Evolutionary conservation across 2,888 invertebrate genomes (phyloP).

Genomic region (Onchidella celtica): DNA sequence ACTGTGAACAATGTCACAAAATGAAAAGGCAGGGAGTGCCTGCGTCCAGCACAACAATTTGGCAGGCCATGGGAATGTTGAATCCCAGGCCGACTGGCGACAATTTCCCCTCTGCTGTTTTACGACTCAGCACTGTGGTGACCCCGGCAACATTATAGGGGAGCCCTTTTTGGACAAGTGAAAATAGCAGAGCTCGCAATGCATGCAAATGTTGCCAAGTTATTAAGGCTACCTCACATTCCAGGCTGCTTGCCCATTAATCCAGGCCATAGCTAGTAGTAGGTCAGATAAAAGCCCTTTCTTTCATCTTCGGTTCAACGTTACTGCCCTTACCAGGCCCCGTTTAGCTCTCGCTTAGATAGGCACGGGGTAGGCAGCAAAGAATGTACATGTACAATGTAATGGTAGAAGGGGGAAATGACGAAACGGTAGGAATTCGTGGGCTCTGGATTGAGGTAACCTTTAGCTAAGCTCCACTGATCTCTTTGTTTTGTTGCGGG

Average conservation of each 20-base stretch:
- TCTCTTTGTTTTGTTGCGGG: too few species aligned
- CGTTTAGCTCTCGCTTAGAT: too few species aligned
- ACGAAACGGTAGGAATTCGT: too few species aligned
- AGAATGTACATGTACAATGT: too few species aligned
- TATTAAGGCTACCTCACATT: slow-evolving; percentile 1
- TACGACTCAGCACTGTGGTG: not conserved
- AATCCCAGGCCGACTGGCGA: too few species aligned
- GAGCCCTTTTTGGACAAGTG: not conserved
- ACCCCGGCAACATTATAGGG: not conserved
- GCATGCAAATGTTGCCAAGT: slow-evolving; percentile 17
- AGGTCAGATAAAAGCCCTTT: not conserved
- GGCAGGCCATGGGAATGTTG: not conserved
- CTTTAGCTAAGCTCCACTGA: too few species aligned
- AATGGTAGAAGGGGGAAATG: too few species aligned
- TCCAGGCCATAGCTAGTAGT: not conserved
- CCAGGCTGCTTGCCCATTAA: not conserved
- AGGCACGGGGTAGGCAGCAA: too few species aligned
- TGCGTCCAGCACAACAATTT: not conserved
- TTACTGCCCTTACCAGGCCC: not conserved
- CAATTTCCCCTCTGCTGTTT: not conserved
- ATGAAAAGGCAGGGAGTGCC: not conserved
- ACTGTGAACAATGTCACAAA: too few species aligned
- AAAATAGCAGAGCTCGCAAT: not conserved
- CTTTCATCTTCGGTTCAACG: slow-evolving; percentile 6
- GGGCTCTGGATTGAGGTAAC: too few species aligned